A percentile compares a stretch with the other conserved stretches of the same genome.
Conservation (phyloP, 2,113 vertebrate genomes). For the Lepisosteus osseus region DNA sequence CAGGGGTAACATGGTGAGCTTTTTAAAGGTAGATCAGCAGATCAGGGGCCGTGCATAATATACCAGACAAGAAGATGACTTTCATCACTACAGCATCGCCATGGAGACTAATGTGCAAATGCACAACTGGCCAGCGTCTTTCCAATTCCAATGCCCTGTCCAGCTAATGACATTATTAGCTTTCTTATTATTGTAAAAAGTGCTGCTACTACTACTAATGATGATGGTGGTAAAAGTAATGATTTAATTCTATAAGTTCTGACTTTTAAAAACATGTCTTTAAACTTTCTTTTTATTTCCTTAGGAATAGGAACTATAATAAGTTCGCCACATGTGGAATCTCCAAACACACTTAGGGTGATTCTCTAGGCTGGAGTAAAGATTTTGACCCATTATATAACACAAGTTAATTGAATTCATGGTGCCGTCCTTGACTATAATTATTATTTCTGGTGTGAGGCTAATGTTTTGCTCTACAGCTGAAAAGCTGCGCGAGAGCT, state of each 20-base stretch:
- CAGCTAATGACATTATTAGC: slow-evolving; percentile 45
- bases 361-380: too few relatives aligned
- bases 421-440: slow-evolving; percentile 21
- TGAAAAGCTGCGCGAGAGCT: slow-evolving; percentile 61
- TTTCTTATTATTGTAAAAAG: too few relatives aligned
- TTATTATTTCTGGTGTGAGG: slow-evolving; percentile 66
- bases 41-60: slow-evolving; percentile 25
- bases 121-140: slow-evolving; percentile 38
- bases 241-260: too few relatives aligned
- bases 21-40: slow-evolving; percentile 20
- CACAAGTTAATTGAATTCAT: too few relatives aligned
- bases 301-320: too few relatives aligned
- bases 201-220: too few relatives aligned
- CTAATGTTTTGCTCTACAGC: slow-evolving; percentile 47
- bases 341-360: too few relatives aligned
- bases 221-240: too few relatives aligned
- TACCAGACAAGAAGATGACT: slow-evolving; percentile 19
- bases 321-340: too few relatives aligned
- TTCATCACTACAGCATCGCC: slow-evolving; percentile 19
- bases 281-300: too few relatives aligned
- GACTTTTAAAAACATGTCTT: too few relatives aligned
- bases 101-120: slow-evolving; percentile 23
- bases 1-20: slow-evolving; percentile 50
- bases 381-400: too few relatives aligned
- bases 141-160: slow-evolving; percentile 26